Base-by-base conservation (phyloP, 2,888 invertebrate genomes). In the Trichopoda pennipes region DNA sequence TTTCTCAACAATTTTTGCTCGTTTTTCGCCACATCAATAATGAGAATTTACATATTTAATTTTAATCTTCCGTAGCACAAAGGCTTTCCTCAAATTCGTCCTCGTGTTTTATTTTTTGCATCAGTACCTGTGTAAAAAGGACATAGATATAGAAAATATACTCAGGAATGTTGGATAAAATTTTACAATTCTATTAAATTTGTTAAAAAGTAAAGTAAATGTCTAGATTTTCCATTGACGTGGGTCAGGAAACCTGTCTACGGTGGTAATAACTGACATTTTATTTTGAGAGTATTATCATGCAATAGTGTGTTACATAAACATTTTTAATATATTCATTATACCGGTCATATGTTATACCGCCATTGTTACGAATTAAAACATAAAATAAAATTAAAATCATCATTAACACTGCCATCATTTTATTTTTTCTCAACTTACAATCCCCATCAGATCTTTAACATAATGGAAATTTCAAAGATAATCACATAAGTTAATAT, bases 1-100 rank as follows among this genome's bases (percentile, higher is more conserved):
- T 19, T 55, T 53, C 64, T 63, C 75, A 75, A 73, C 77, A 81
- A 61, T 81, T 76, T 81, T 77, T 68, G 68, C 68, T 77, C 73
- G 68, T 64, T 68, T 61, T 56, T 68, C 66, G 68, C 78, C 58
- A 47, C 72, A 78, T 70, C 38, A 64, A 64, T 64, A 64, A 28
- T 49, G 21, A 28, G 42, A 47, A 42, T 66, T 35, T 16, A 38
- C 32, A 3, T 35, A 51, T 53, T 53, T 9, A 42, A 61, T 72
- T 38, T 38, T 38, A 14, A 28, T 38, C n/a, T 16, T 53, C 2
- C 17, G 17, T 10, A 14, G 38, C 53, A 51, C 28, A 1, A 42
- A 16, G 12, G 42, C 14, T 53, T 61, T 19, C 9, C 19, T 0
- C 3, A 10, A 51, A 58, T 70, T 70, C 42, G 42, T 72, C 56